These are phyloP conservation scores for Gymnocheta viridis DNA, from an alignment of 2,888 invertebrate genomes.

Conservation along the genomic window DNA sequence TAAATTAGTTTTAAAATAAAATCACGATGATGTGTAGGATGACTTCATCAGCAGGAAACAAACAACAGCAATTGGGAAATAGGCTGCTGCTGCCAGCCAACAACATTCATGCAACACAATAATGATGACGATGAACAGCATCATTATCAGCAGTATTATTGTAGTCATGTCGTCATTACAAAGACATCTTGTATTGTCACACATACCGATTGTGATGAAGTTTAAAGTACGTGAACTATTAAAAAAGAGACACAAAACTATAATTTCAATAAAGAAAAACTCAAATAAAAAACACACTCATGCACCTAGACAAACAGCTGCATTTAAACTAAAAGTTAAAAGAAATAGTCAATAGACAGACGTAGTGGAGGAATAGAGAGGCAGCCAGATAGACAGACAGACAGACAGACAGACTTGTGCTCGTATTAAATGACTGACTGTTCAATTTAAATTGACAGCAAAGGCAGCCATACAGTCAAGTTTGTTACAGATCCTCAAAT, in stretches of 20 bases:
- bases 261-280: slow-evolving; percentile 16
- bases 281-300: slow-evolving; percentile 14
- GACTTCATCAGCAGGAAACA: slow-evolving; percentile 67
- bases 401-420: slow-evolving; percentile 39
- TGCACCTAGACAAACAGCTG: slow-evolving; percentile 58
- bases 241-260: slow-evolving; percentile 15
- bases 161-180: slow-evolving; percentile 66
- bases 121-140: slow-evolving; percentile 31
- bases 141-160: slow-evolving; percentile 35
- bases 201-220: slow-evolving; percentile 63
- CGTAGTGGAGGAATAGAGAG: not conserved
- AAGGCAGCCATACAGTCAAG: slow-evolving; percentile 64
- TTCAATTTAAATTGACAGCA: slow-evolving; percentile 70
- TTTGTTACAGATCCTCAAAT: slow-evolving; percentile 63
- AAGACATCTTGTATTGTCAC: slow-evolving; percentile 69
- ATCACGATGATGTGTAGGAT: slow-evolving; percentile 71
- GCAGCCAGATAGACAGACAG: not conserved
- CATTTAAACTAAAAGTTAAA: slow-evolving; percentile 41
- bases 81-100: not conserved
- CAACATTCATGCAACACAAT: not conserved
- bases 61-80: slow-evolving; percentile 2
- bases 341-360: slow-evolving; percentile 10
- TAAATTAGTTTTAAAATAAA: slow-evolving; percentile 70
- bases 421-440: slow-evolving; percentile 66
- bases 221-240: slow-evolving; percentile 66